A percentile compares a stretch with the other conserved stretches of the same genome.
Conservation (phyloP, 2,797 vertebrate genomes). For the Antrozous pallidus region DNA sequence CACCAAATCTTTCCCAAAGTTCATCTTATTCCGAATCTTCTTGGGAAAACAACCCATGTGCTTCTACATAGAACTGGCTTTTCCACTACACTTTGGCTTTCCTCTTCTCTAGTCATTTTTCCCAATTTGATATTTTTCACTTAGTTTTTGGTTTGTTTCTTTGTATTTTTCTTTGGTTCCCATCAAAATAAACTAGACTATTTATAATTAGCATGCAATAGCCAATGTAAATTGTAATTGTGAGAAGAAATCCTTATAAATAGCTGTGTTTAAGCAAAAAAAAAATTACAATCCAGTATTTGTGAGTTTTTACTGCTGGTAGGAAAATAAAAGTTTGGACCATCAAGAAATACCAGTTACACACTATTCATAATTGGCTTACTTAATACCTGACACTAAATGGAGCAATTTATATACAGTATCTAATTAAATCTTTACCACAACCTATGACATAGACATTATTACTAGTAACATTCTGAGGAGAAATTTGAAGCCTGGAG, state of each 20-base stretch:
- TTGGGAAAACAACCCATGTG: not conserved
- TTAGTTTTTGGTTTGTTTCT: not conserved
- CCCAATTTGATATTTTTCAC: not conserved
- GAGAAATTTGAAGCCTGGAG: slow-evolving; percentile 7
- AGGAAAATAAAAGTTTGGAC: not conserved
- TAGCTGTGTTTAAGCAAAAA: not conserved
- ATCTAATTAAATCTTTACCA: not conserved
- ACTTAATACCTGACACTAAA: not conserved
- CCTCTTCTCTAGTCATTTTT: not conserved
- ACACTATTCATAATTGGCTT: not conserved
- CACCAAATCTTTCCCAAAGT: not conserved
- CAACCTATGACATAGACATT: not conserved
- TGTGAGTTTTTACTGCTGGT: not conserved
- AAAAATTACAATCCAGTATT: not conserved
- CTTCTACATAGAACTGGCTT: not conserved
- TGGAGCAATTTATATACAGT: not conserved
- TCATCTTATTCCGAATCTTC: not conserved
- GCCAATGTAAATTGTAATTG: not conserved
- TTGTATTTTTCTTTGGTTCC: not conserved
- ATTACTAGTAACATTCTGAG: not conserved
- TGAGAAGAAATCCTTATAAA: not conserved
- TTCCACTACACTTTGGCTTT: not conserved
- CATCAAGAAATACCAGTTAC: not conserved
- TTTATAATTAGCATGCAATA: not conserved
- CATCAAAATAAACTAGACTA: not conserved